These are phyloP conservation scores for Hyppa rectilinea DNA, from an alignment of 2,888 invertebrate genomes.

Conservation along the genomic window DNA sequence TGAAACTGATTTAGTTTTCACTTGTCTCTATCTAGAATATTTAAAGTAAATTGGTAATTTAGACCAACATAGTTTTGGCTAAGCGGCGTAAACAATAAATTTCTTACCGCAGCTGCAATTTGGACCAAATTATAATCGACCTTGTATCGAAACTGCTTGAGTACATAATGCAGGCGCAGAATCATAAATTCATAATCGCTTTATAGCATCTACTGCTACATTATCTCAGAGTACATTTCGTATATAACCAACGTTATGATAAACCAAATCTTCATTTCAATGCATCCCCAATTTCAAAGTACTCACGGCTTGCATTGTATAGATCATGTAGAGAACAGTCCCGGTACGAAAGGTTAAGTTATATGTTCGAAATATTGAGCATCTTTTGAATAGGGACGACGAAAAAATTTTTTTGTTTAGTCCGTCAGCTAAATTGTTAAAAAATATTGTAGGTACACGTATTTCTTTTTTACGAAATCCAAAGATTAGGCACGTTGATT, in stretches of 20 bases:
- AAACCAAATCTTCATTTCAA: neutral
- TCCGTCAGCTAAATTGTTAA: no score
- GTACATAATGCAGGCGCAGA: neutral
- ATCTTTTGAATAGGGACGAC: no score
- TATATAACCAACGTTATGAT: neutral
- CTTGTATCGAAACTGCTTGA: neutral
- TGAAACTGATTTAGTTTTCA: neutral
- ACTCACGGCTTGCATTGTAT: neutral
- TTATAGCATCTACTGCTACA: neutral
- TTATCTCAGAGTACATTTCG: neutral
- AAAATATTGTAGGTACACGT: no score
- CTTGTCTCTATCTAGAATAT: neutral
- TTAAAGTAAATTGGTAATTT: neutral
- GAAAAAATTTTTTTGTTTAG: no score
- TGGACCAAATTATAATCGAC: neutral
- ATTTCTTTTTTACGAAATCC: no score
- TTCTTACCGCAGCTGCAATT: neutral
- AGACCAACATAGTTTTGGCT: neutral
- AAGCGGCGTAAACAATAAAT: neutral
- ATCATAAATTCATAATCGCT: constrained; percentile 2
- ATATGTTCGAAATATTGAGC: neutral
- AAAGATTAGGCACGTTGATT: no score
- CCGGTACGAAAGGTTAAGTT: neutral
- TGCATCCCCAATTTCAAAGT: neutral
- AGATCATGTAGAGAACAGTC: neutral